phyloP scores from a whole-genome alignment of 2,797 vertebrate genomes.

The Oreortyx pictus region DNA sequence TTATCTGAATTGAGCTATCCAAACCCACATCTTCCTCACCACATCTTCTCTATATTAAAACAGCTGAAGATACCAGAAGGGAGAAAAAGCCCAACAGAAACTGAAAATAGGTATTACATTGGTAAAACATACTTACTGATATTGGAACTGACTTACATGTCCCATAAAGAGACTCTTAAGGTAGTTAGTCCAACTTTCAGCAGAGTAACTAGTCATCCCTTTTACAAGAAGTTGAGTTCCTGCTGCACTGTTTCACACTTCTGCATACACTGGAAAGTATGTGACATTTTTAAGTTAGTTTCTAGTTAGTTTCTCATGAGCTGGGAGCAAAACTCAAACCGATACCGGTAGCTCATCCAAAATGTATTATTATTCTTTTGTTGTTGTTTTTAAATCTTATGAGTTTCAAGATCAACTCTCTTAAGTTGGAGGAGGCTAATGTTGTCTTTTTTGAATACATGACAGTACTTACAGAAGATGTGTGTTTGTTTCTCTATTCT shows the following conservation, averaged over 20 bases:
- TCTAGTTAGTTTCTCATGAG: not conserved
- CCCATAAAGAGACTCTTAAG: not conserved
- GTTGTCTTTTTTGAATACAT: not conserved
- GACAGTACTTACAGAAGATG: not conserved
- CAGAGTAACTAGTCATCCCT: not conserved
- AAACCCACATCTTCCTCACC: not conserved
- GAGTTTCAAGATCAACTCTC: not conserved
- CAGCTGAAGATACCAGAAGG: not conserved
- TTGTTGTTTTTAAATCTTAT: not conserved
- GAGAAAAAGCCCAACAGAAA: not conserved
- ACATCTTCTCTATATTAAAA: not conserved
- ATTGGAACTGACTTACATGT: not conserved
- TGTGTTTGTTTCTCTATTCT: not conserved
- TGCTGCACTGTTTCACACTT: not conserved
- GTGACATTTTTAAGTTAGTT: not conserved
- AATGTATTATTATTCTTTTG: fast-evolving
- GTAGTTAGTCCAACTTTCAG: not conserved
- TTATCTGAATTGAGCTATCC: not conserved
- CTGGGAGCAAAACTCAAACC: not conserved
- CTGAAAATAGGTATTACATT: not conserved
- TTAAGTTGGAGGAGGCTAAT: not conserved
- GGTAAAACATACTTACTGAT: not conserved
- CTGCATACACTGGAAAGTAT: not conserved
- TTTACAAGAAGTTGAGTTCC: not conserved
- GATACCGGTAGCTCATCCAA: not conserved